phyloP scores from a whole-genome alignment of 2,797 vertebrate genomes.

The Onychomys arenicola region DNA sequence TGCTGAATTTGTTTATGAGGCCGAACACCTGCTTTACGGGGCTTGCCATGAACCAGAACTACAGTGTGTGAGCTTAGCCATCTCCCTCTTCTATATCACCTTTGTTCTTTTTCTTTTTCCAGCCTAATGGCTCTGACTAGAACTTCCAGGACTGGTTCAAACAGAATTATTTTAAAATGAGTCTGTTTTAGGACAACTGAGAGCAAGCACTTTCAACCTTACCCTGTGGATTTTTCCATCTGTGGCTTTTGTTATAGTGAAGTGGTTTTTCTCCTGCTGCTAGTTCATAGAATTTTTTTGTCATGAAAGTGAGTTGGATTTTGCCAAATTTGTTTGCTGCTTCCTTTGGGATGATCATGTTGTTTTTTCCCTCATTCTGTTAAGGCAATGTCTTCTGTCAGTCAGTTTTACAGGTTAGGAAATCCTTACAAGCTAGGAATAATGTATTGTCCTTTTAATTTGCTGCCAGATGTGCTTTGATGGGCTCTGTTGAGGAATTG shows the following conservation, averaged over 20 bases:
- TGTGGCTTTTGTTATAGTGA: neutral
- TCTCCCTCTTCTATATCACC: neutral
- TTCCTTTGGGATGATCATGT: neutral
- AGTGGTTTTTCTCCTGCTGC: neutral
- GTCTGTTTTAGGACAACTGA: neutral
- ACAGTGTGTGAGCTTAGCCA: neutral
- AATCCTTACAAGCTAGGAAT: neutral
- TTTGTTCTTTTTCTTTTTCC: neutral
- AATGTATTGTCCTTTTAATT: neutral
- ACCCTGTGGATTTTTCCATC: neutral
- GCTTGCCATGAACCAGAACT: neutral
- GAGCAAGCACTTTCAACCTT: neutral
- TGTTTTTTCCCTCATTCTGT: neutral
- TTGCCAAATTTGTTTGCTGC: neutral
- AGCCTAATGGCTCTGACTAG: neutral
- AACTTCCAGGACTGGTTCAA: neutral
- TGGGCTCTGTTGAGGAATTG: neutral
- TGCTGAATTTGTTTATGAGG: neutral
- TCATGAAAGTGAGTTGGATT: neutral
- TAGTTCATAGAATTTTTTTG: neutral
- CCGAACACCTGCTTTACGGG: neutral
- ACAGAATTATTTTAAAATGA: neutral
- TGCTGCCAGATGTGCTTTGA: neutral
- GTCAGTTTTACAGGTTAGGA: neutral
- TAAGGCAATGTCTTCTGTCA: neutral